Evolutionary conservation across 2,888 invertebrate genomes (phyloP).

Genomic region (Melitaea athalia): DNA sequence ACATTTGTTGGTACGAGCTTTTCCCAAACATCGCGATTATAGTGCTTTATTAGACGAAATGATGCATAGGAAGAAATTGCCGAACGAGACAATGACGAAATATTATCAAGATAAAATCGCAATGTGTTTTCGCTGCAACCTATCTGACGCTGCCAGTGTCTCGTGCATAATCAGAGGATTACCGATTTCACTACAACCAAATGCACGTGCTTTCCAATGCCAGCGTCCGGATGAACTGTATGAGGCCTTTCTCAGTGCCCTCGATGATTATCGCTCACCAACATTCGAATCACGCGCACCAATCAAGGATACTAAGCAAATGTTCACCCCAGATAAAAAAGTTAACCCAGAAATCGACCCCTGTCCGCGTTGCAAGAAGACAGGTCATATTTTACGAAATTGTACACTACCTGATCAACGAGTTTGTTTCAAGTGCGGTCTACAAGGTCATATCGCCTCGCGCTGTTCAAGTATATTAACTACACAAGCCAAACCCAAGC

Average conservation of each 20-base stretch:
- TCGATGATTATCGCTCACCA: conserved; percentile 3
- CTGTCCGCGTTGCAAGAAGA: conserved; percentile 39
- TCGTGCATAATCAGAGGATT: too few relatives aligned
- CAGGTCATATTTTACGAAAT: conserved; percentile 37
- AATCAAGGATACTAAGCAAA: too few relatives aligned
- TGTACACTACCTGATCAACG: conserved; percentile 37
- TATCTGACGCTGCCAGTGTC: conserved; percentile 31
- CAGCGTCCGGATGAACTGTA: conserved; percentile 7
- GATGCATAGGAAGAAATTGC: too few relatives aligned
- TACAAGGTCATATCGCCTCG: conserved; percentile 38
- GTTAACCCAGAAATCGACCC: conserved; percentile 27
- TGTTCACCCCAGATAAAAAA: neutral
- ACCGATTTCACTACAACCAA: neutral
- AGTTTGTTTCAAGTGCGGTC: conserved; percentile 38
- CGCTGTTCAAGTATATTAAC: conserved; percentile 14
- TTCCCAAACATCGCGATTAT: too few relatives aligned
- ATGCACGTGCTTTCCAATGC: neutral
- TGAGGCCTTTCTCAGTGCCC: conserved; percentile 10
- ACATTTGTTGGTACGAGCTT: too few relatives aligned
- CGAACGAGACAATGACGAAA: too few relatives aligned
- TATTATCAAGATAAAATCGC: too few relatives aligned
- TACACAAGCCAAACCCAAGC: neutral
- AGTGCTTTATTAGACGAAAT: too few relatives aligned
- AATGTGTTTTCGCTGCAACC: too few relatives aligned
- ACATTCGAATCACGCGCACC: neutral